phyloP scores from a whole-genome alignment of 2,888 invertebrate species.

The Pachliopta kotzebuea region DNA sequence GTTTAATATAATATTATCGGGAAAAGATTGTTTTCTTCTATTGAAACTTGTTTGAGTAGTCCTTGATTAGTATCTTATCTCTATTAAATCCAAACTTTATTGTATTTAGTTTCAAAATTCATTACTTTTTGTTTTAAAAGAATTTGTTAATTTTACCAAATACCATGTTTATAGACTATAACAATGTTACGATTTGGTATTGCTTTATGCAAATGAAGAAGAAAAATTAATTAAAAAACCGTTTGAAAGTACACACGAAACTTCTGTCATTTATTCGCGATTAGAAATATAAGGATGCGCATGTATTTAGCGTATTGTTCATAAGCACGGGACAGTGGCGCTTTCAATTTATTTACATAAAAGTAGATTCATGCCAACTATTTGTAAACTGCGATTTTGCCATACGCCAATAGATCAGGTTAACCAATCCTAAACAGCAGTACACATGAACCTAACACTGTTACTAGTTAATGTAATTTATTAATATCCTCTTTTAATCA shows the following conservation, averaged over 20 bases:
- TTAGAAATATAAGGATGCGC: conserved; percentile 36
- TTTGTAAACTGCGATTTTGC: conserved; percentile 22
- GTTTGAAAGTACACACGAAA: not conserved
- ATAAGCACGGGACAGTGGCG: conserved; percentile 42
- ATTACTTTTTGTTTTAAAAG: too few species aligned
- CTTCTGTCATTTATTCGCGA: not conserved
- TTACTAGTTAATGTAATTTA: not conserved
- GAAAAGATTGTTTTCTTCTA: too few species aligned
- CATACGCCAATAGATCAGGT: conserved; percentile 7
- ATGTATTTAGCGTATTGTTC: conserved; percentile 39
- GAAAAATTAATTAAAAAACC: not conserved
- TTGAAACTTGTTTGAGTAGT: too few species aligned
- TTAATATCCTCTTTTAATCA: too few species aligned
- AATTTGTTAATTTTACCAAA: too few species aligned
- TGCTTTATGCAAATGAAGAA: not conserved
- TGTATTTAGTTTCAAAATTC: too few species aligned
- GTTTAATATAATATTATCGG: too few species aligned
- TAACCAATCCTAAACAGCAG: not conserved
- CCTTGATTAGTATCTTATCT: too few species aligned
- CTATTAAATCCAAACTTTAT: too few species aligned
- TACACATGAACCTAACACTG: not conserved
- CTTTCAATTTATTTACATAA: conserved; percentile 73
- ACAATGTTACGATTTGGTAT: too few species aligned
- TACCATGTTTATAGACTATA: too few species aligned
- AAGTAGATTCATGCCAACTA: conserved; percentile 34